Conservation (phyloP, 2,797 vertebrate species). For the Vultur gryphus region DNA sequence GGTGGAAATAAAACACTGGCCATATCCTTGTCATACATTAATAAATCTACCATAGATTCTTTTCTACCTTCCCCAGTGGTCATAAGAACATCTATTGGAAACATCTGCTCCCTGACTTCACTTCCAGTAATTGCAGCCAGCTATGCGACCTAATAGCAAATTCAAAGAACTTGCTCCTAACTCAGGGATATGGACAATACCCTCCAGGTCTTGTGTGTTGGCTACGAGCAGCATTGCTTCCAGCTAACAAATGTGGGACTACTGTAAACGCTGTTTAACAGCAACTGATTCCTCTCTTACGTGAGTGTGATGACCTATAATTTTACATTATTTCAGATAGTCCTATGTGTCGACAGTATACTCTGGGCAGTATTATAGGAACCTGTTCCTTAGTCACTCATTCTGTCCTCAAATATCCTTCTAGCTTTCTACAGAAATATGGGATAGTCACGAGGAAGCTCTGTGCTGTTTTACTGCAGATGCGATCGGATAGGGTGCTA, state of each 20-base stretch:
- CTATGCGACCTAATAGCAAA: not conserved
- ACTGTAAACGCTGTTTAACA: not conserved
- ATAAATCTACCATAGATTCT: not conserved
- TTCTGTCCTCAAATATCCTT: not conserved
- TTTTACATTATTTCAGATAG: not conserved
- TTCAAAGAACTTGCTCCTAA: not conserved
- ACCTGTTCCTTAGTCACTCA: not conserved
- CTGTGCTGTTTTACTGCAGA: not conserved
- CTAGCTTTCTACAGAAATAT: not conserved
- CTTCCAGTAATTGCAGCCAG: not conserved
- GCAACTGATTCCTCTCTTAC: not conserved
- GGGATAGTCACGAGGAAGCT: not conserved
- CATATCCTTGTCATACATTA: not conserved
- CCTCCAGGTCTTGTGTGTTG: not conserved
- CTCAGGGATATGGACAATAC: not conserved
- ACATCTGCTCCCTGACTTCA: not conserved
- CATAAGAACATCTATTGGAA: not conserved
- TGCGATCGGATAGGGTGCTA: fast-evolving
- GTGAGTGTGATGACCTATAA: not conserved
- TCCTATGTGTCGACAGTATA: not conserved
- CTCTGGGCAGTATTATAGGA: not conserved
- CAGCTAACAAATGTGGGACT: not conserved
- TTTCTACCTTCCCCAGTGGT: not conserved
- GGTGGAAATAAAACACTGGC: not conserved
- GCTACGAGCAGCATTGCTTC: not conserved